phyloP scores from a whole-genome alignment of 37 sponge, comb jelly and placozoan genomes.

The Amphimedon queenslandica region DNA sequence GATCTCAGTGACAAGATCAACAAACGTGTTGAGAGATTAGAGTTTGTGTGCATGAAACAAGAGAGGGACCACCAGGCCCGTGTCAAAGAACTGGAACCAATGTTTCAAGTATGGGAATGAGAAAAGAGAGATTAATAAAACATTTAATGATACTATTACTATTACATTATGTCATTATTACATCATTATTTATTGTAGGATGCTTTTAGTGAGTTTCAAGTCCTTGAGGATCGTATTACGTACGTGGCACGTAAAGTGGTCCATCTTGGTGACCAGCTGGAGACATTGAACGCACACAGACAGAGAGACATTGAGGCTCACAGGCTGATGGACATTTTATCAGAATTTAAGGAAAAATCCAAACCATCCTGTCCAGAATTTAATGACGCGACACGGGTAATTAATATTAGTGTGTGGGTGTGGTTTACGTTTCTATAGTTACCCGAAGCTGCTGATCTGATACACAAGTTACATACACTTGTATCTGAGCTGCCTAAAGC shows the following conservation, averaged over 20 bases:
- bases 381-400: constrained; percentile 56
- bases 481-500: constrained; percentile 49
- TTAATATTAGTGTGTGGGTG: too few relatives aligned
- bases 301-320: constrained; percentile 61
- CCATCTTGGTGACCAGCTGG: constrained; percentile 95
- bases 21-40: constrained; percentile 66
- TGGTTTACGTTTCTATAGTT: constrained; percentile 31
- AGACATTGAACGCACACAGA: constrained; percentile 69
- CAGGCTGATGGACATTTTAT: constrained; percentile 58
- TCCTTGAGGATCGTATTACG: constrained; percentile 75
- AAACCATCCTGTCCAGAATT: constrained; percentile 41
- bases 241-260: constrained; percentile 89
- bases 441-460: constrained; percentile 72
- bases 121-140: too few relatives aligned
- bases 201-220: constrained; percentile 65
- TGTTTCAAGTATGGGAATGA: constrained; percentile 24
- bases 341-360: constrained; percentile 49
- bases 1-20: constrained; percentile 61
- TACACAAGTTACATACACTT: constrained; percentile 64
- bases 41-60: constrained; percentile 66
- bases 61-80: constrained; percentile 55
- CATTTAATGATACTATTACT: too few relatives aligned
- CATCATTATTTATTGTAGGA: constrained; percentile 30
- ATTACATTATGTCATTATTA: neutral
- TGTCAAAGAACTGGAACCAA: constrained; percentile 44